Percentiles rank a stretch among this genome's conserved stretches.
Evolutionary conservation across 2,113 vertebrate species (phyloP).

Genomic region (Numenius arquata): DNA sequence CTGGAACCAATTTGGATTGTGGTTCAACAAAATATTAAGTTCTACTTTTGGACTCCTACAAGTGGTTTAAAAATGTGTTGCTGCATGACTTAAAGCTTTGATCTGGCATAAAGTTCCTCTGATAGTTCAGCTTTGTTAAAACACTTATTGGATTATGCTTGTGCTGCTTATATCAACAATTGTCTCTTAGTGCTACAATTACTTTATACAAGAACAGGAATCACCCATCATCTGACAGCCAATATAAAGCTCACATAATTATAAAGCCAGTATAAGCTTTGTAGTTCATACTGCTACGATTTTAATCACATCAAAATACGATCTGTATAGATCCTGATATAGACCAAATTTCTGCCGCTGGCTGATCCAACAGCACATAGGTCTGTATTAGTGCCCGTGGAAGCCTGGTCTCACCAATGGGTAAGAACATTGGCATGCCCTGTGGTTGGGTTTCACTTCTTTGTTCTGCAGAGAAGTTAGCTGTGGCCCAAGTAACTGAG

Average conservation of each 20-base stretch:
- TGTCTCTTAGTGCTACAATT: neutral
- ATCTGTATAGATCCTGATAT: neutral
- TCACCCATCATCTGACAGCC: neutral
- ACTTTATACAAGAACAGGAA: neutral
- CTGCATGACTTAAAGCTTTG: neutral
- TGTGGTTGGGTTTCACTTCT: neutral
- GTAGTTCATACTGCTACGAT: neutral
- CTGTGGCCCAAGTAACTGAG: neutral
- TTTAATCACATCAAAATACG: neutral
- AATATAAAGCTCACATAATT: neutral
- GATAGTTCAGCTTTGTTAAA: conserved; percentile 1
- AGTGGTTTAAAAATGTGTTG: neutral
- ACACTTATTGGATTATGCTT: neutral
- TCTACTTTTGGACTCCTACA: neutral
- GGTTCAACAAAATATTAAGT: neutral
- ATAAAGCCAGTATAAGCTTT: neutral
- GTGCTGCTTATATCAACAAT: neutral
- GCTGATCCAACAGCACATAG: neutral
- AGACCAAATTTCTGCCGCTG: neutral
- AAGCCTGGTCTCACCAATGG: neutral
- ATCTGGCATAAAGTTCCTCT: neutral
- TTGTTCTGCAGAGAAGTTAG: neutral
- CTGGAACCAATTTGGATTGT: neutral
- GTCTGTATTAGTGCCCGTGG: neutral
- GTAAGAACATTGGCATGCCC: neutral